Percentiles rank a stretch among this genome's conserved stretches.
Conservation (phyloP, 2,888 invertebrate species). For the Litoditis marina region DNA sequence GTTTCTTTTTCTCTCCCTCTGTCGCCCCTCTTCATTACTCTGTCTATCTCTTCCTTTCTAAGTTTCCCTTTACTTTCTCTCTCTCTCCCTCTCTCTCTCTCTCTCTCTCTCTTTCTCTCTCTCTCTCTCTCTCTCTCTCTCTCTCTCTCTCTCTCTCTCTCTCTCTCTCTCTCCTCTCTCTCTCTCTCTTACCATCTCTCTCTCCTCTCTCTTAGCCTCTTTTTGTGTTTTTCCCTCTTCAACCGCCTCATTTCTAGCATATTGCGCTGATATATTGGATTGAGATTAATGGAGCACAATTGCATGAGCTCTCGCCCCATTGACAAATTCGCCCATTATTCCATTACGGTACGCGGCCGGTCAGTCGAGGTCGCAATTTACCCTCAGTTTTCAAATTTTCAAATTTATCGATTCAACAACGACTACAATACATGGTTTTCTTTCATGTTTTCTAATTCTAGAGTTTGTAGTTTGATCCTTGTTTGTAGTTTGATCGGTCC, state of each 20-base stretch:
- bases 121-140: neutral
- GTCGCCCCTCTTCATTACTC: neutral
- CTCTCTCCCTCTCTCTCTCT: constrained; percentile 1
- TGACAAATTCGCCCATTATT: too few species aligned
- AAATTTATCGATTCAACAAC: too few species aligned
- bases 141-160: neutral
- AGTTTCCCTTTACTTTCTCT: neutral
- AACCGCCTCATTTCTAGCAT: neutral
- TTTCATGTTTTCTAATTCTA: too few species aligned
- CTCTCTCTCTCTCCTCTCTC: neutral
- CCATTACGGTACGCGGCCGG: too few species aligned
- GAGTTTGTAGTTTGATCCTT: too few species aligned
- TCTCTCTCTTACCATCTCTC: neutral
- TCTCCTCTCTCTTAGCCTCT: neutral
- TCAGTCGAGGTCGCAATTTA: too few species aligned
- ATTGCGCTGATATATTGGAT: neutral
- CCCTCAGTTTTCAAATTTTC: too few species aligned
- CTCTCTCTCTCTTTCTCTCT: neutral
- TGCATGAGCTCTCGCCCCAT: too few species aligned
- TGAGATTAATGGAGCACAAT: too few species aligned
- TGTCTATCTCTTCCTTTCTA: neutral
- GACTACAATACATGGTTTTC: too few species aligned
- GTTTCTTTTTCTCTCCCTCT: neutral
- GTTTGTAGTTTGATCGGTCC: too few species aligned
- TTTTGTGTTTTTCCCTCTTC: neutral